Conservation (phyloP, 2,797 vertebrate genomes). For the Paedocypris micromegethes region DNA sequence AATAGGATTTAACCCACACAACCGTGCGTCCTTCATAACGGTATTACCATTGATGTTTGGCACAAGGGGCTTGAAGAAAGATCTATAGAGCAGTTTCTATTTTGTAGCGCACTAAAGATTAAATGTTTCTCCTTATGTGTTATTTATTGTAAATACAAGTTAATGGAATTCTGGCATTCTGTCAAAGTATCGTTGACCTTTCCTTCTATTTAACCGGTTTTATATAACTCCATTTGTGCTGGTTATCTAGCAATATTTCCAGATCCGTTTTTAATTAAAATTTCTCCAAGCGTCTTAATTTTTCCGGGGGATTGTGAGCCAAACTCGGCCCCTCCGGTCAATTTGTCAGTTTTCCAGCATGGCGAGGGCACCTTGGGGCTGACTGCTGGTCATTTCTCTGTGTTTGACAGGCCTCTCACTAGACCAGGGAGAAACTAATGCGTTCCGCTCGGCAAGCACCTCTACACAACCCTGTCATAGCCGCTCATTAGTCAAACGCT, state of each 20-base stretch:
- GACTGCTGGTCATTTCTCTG: constrained; percentile 72
- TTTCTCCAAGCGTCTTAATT: constrained; percentile 66
- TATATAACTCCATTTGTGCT: constrained; percentile 1
- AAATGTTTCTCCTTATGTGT: not conserved
- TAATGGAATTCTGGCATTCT: constrained; percentile 3
- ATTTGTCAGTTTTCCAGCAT: constrained; percentile 69
- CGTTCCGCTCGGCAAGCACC: constrained; percentile 70
- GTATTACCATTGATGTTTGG: constrained; percentile 58
- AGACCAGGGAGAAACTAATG: constrained; percentile 61
- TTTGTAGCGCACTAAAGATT: constrained; percentile 9
- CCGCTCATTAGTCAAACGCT: constrained; percentile 75
- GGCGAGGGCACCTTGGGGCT: constrained; percentile 70
- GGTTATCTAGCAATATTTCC: constrained; percentile 23
- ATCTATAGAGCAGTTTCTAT: constrained; percentile 17
- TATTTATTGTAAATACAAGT: constrained; percentile 5
- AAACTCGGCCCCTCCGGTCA: constrained; percentile 65
- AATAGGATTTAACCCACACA: constrained; percentile 38
- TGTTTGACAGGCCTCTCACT: constrained; percentile 63
- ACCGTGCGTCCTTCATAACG: constrained; percentile 53
- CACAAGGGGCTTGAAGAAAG: constrained; percentile 27
- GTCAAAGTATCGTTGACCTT: constrained; percentile 23
- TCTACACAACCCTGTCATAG: constrained; percentile 70
- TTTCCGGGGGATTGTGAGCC: constrained; percentile 58
- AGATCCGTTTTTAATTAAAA: constrained; percentile 37
- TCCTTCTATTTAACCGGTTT: constrained; percentile 11